Percentiles rank a stretch among this genome's conserved stretches.
Evolutionary conservation across 2,888 invertebrate genomes (phyloP).

Genomic region (Caenorhabditis imperialis): DNA sequence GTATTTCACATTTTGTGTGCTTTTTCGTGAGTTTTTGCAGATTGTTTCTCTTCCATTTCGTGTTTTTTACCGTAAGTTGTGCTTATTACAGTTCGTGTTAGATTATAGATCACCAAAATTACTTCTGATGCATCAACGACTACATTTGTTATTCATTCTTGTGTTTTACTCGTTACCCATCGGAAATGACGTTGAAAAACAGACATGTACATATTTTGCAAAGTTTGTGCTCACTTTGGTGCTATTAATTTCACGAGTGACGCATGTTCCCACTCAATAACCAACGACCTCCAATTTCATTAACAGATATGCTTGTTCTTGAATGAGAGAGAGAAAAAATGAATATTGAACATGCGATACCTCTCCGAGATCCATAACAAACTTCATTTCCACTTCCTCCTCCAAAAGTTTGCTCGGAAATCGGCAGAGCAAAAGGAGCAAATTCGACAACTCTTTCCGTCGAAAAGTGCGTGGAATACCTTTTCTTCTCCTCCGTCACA

Average conservation of each 20-base stretch:
- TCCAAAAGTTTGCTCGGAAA: conserved; percentile 3
- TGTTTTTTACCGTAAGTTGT: too few species aligned
- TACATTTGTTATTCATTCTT: too few species aligned
- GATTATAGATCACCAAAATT: too few species aligned
- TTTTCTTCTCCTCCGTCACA: conserved; percentile 27
- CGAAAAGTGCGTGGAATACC: conserved; percentile 47
- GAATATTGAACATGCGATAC: conserved; percentile 22
- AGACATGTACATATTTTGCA: conserved; percentile 13
- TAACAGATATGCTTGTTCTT: conserved; percentile 7
- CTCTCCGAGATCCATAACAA: background rate
- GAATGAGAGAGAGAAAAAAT: too few species aligned
- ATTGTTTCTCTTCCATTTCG: too few species aligned
- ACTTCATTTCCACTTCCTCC: conserved; percentile 1
- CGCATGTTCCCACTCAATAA: conserved; percentile 34
- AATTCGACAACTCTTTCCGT: too few species aligned
- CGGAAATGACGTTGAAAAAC: conserved; percentile 28
- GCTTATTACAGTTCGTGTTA: too few species aligned
- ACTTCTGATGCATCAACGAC: too few species aligned
- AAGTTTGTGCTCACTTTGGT: conserved; percentile 1
- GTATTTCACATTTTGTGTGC: too few species aligned
- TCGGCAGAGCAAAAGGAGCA: conserved; percentile 2
- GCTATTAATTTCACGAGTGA: conserved; percentile 44
- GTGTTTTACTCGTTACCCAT: too few species aligned
- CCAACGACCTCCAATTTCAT: conserved; percentile 21
- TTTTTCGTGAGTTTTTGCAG: too few species aligned